Base-by-base conservation (phyloP, 2,113 vertebrate species). In the Chascanopsetta lugubris region DNA sequence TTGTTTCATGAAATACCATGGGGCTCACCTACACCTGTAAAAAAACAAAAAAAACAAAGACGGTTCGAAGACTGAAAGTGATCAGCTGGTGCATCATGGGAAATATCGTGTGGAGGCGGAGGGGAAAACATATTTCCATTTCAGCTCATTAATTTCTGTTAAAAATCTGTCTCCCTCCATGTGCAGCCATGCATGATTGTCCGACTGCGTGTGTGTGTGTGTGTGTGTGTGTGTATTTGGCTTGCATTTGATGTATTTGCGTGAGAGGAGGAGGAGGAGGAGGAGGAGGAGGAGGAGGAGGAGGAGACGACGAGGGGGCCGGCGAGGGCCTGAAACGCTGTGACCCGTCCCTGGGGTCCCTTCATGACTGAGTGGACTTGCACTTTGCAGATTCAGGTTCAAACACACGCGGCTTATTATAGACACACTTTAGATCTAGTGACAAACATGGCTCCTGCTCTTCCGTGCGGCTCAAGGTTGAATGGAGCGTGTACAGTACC, bases 341-440 rank as follows among this genome's bases (percentile, higher is more conserved):
- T 17, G 73, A 69, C 53, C 68, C n/a, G 36, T 72, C 71, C 68
- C 54, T 55, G 61, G 46, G 42, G 61, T 87, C 62, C 73, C 58
- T 75, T 68, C 57, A 80, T 70, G 65, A 87, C 70, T 80, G 56
- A 81, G 61, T 71, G 66, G 72, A 78, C 72, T 64, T 82, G 64
- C 58, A 81, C 61, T 81, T 83, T 78, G 56, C 55, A 80, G 65
- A 70, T 85, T 83, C 73, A 66, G 50, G 69, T 73, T 79, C 56
- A 79, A 69, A 74, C 68, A 74, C 68, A 32, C 18, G 22, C 8
- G 49, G 67, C 79, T 67, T 66, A 75, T 75, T 77, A 75, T 76
- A 78, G 76, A 75, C 66, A 34, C 65, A 76, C 71, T 84, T 79
- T 72, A 72, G 61, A 68, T 80, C 51, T 59, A 58, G 61, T 42